Evolutionary conservation across 2,797 vertebrate species (phyloP), one percentile per base, ranked within the genome.

Genomic region (Silurus lanzhouensis): DNA sequence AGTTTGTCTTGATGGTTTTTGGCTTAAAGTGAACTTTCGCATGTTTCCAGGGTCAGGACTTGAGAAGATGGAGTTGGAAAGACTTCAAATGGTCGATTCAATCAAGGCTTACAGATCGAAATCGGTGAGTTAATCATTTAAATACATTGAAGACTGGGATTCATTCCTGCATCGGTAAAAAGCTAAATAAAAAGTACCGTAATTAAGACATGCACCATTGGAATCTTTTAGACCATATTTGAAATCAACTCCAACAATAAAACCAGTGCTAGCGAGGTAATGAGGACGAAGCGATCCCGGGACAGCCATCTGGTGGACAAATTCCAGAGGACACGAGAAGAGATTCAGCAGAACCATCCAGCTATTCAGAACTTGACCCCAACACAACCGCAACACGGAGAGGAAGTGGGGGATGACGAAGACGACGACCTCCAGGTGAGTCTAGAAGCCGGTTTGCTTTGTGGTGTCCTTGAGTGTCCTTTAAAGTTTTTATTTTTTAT

Each of bases 171-270:
- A 25, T 12, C 22, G 1, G 44, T 27, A 55, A 27, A 19, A 27
- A 60, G 17, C 44, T 38, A 20, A 44, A 66, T 22, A 14, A 12
- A 17, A 22, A 22, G 0, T 7, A 1, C 38, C 17, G 19, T 20
- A 63, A 52, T 15, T 58, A 46, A 77, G 9, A 9, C 46, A 6
- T 25, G 22, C 44, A 13, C 2, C 15, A 8, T 14, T 31, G 81
- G 46, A 17, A 85, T 46, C 44, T 46, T 9, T 83, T 48, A 99
- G 98, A 99, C 98, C 0, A 99, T 99, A 90, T 99, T 99, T 20
- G 98, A 99, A 93, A 98, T 99, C 92, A 98, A 97, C 0, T 94
- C 98, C 20, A 97, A 90, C 0, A 96, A 93, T 85, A 97, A 97
- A 85, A 96, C 96, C 0, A 44, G 68, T 0, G 96, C 96, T 86